Percentiles rank a stretch among this genome's conserved stretches.
Evolutionary conservation across 2,113 vertebrate species (phyloP).

Genomic region (Chloropsis hardwickii): DNA sequence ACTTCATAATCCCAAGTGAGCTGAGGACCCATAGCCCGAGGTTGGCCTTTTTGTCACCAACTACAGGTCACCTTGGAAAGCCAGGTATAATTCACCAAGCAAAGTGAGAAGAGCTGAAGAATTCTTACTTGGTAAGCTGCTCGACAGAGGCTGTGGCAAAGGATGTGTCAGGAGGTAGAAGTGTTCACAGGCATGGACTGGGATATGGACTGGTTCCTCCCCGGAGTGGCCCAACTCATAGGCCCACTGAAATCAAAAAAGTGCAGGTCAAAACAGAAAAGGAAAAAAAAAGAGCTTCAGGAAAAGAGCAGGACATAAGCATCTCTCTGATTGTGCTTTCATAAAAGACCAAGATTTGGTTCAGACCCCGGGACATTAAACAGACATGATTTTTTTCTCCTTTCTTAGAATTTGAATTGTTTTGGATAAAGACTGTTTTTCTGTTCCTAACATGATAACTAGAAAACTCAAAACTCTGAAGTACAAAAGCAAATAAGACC

Average conservation of each 20-base stretch:
- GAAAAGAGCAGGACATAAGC: not conserved
- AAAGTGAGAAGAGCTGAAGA: not conserved
- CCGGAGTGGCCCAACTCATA: slow-evolving; percentile 94
- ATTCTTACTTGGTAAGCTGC: slow-evolving; percentile 82
- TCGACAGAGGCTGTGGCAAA: slow-evolving; percentile 78
- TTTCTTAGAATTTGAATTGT: not conserved
- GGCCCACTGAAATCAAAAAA: slow-evolving; percentile 85
- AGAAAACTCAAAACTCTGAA: not conserved
- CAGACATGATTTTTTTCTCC: not conserved
- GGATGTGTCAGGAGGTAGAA: slow-evolving; percentile 97
- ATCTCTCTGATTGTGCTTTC: not conserved
- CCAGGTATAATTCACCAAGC: not conserved
- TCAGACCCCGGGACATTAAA: not conserved
- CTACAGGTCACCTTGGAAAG: not conserved
- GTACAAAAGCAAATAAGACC: not conserved
- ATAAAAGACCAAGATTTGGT: not conserved
- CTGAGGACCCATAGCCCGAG: accelerated
- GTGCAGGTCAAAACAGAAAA: not conserved
- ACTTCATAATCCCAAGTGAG: not conserved
- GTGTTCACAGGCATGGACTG: slow-evolving; percentile 95
- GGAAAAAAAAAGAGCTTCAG: not conserved
- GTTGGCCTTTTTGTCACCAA: not conserved
- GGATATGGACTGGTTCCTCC: slow-evolving; percentile 88
- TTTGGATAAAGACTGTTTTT: not conserved
- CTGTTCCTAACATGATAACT: not conserved